Conservation (phyloP, 2,797 vertebrate species). For the Hippocampus kuda region DNA sequence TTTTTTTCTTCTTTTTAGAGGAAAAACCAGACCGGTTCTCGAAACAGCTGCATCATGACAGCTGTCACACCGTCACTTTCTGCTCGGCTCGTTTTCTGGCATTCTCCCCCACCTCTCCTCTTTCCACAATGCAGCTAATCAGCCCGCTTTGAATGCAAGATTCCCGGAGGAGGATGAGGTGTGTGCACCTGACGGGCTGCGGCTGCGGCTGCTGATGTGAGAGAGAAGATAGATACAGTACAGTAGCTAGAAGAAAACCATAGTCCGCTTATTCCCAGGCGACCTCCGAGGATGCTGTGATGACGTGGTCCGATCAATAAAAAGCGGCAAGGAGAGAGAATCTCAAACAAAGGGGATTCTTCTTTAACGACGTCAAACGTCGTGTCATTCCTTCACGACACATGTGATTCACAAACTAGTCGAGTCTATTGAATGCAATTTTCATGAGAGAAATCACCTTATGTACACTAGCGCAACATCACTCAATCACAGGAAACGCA, state of each 20-base stretch:
- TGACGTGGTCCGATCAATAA: slow-evolving; percentile 46
- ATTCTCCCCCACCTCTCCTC: slow-evolving; percentile 39
- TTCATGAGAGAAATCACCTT: no score
- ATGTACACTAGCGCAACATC: no score
- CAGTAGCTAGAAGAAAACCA: background rate
- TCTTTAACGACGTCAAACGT: slow-evolving; percentile 23
- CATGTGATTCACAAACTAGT: background rate
- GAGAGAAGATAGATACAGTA: background rate
- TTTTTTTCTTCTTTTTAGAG: background rate
- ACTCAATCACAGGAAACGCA: no score
- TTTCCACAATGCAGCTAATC: slow-evolving; percentile 46
- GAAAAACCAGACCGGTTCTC: slow-evolving; percentile 20
- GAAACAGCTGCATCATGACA: slow-evolving; percentile 50
- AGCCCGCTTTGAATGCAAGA: slow-evolving; percentile 11
- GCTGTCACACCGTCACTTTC: slow-evolving; percentile 35
- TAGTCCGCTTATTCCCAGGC: background rate
- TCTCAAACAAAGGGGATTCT: slow-evolving; percentile 24
- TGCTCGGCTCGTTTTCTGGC: slow-evolving; percentile 35
- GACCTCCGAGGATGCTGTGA: background rate
- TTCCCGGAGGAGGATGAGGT: slow-evolving; percentile 2
- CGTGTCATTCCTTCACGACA: background rate
- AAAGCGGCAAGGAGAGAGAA: slow-evolving; percentile 38
- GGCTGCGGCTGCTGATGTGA: background rate
- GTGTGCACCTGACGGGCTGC: background rate
- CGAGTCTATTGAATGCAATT: no score